Conservation (phyloP, 2,888 invertebrate species). For the Zaprionus bogoriensis region DNA sequence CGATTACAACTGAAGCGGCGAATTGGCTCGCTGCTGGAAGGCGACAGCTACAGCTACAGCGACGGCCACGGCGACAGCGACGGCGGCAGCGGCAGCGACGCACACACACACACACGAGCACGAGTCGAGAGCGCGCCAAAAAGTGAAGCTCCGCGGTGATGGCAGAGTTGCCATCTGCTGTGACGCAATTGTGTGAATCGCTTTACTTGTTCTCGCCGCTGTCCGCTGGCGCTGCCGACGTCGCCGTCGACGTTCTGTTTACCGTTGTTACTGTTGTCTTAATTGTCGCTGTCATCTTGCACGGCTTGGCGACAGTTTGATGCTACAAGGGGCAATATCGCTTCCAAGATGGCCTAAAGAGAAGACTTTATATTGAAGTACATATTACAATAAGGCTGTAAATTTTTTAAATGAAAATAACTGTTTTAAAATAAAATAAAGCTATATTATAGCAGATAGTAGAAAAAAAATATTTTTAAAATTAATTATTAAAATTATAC, state of each 20-base stretch:
- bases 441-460: no score
- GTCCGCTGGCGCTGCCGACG: neutral
- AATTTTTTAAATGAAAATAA: no score
- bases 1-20: slow-evolving; percentile 67
- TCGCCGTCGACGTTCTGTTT: neutral
- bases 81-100: neutral
- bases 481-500: no score
- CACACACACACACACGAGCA: no score
- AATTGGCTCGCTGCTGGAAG: slow-evolving; percentile 34
- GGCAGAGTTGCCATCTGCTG: slow-evolving; percentile 37
- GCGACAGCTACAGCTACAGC: neutral
- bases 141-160: slow-evolving; percentile 23
- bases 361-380: no score
- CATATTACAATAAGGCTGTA: no score
- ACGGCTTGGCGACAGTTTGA: neutral
- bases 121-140: slow-evolving; percentile 51
- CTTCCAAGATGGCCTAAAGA: no score
- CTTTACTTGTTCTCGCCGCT: neutral
- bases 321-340: no score
- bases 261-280: neutral
- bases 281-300: neutral
- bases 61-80: neutral
- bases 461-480: no score
- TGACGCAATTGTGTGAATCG: slow-evolving; percentile 12
- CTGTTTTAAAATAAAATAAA: no score